These are phyloP conservation scores for Drosophila tanythrix DNA, from an alignment of 2,888 invertebrate genomes.

Conservation along the genomic window DNA sequence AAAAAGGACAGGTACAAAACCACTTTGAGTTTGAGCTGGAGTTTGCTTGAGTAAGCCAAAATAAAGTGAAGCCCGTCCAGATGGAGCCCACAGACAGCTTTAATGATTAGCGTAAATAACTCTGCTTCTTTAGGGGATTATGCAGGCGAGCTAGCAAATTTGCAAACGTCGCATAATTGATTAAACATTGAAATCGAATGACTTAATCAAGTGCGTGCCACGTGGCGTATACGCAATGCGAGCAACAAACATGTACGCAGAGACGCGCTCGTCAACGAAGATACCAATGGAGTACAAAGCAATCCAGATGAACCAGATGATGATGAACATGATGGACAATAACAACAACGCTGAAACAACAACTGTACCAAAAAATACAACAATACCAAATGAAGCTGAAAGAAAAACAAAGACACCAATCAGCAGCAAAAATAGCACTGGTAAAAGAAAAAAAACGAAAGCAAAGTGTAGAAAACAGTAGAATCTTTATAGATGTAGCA, in stretches of 20 bases:
- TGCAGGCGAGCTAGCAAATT: conserved; percentile 45
- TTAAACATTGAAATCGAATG: conserved; percentile 69
- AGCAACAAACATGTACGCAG: conserved; percentile 11
- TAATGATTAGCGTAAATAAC: conserved; percentile 60
- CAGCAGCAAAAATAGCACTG: conserved; percentile 60
- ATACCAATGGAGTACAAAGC: conserved; percentile 16
- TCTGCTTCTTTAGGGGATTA: neutral
- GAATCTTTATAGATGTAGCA: conserved; percentile 55
- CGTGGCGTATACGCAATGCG: conserved; percentile 72
- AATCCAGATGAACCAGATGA: conserved; percentile 36
- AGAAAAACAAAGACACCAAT: conserved; percentile 67
- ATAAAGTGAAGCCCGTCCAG: conserved; percentile 19
- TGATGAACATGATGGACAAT: conserved; percentile 17
- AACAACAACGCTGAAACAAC: conserved; percentile 29
- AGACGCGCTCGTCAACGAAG: conserved; percentile 12
- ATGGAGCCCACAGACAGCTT: conserved; percentile 32
- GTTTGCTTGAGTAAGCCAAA: conserved; percentile 31
- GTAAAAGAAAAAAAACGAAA: conserved; percentile 25
- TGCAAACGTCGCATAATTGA: conserved; percentile 76
- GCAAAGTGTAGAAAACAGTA: conserved; percentile 23
- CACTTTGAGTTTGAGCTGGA: conserved; percentile 22
- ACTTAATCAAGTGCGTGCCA: conserved; percentile 75
- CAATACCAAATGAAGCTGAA: conserved; percentile 47
- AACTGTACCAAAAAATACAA: conserved; percentile 2
- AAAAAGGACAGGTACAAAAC: conserved; percentile 54